These are phyloP conservation scores for Tachina grossa DNA, from an alignment of 2,888 invertebrate genomes.

Conservation along the genomic window DNA sequence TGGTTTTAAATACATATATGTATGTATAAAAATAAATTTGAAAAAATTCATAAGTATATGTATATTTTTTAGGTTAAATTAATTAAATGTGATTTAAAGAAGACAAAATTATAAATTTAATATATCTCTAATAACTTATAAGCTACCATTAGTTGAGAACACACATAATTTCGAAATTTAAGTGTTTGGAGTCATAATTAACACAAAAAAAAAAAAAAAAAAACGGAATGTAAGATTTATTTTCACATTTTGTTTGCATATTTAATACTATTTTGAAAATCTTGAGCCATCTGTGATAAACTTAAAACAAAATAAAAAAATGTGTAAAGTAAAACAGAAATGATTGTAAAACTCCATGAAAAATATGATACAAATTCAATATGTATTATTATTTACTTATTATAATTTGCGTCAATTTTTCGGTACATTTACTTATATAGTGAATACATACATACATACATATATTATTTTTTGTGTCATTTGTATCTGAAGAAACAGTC, in stretches of 20 bases:
- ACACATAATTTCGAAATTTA: conserved; percentile 31
- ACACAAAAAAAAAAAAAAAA: not conserved
- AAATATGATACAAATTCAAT: conserved; percentile 27
- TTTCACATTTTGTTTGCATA: conserved; percentile 59
- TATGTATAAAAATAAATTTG: conserved; percentile 14
- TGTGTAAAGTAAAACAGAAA: conserved; percentile 58
- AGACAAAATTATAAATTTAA: conserved; percentile 41
- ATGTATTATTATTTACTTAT: conserved; percentile 41
- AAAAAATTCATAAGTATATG: not conserved
- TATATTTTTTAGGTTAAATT: conserved; percentile 61
- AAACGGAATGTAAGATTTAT: conserved; percentile 28
- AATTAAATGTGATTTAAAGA: conserved; percentile 69
- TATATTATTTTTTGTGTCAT: not conserved
- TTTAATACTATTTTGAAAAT: conserved; percentile 67
- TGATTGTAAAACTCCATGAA: conserved; percentile 44
- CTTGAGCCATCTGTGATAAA: conserved; percentile 71
- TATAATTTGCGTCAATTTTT: conserved; percentile 40
- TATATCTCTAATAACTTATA: not conserved
- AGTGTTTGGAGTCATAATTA: conserved; percentile 14
- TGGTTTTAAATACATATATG: conserved; percentile 21
- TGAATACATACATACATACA: not conserved
- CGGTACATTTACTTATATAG: conserved; percentile 1
- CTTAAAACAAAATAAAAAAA: conserved; percentile 54
- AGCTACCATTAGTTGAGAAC: conserved; percentile 25
- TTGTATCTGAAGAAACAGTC: conserved; percentile 1